A percentile compares a stretch with the other conserved stretches of the same genome.
These are phyloP conservation scores for Sepiola atlantica DNA, from an alignment of 2,888 invertebrate species.

Conservation along the genomic window DNA sequence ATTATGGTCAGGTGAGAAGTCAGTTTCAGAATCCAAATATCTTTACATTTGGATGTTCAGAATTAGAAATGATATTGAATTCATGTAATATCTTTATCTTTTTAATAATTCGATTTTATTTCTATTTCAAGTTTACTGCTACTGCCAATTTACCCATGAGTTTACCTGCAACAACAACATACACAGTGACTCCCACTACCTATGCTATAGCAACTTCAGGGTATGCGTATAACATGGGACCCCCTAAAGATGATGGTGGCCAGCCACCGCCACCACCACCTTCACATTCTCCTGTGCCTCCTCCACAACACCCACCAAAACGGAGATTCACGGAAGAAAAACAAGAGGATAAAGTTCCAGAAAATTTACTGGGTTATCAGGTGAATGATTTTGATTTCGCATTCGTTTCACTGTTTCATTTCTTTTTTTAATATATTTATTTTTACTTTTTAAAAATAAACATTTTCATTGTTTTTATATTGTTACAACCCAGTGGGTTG, in stretches of 20 bases:
- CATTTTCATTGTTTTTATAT: no score
- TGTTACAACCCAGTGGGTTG: no score
- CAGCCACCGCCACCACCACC: slow-evolving; percentile 42
- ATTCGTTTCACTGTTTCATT: neutral
- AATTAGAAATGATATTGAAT: neutral
- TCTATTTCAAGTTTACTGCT: slow-evolving; percentile 38
- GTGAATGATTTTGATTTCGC: slow-evolving; percentile 53
- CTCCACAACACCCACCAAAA: slow-evolving; percentile 52
- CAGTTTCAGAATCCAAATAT: neutral
- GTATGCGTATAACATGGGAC: slow-evolving; percentile 43
- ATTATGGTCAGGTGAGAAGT: slow-evolving; percentile 44
- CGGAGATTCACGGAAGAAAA: slow-evolving; percentile 71
- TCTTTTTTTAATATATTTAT: neutral
- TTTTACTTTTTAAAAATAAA: neutral
- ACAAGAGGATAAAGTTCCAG: slow-evolving; percentile 69
- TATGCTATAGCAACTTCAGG: slow-evolving; percentile 44
- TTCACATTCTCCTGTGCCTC: slow-evolving; percentile 39
- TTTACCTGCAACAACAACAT: neutral
- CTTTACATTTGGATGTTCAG: neutral
- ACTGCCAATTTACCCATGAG: slow-evolving; percentile 39
- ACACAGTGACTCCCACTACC: slow-evolving; percentile 35
- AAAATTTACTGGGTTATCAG: slow-evolving; percentile 71
- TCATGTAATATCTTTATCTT: neutral
- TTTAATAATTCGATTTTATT: neutral
- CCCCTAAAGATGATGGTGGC: slow-evolving; percentile 38